Base-by-base conservation (phyloP, 2,113 vertebrate species). In the Corythoichthys haematopterus region DNA sequence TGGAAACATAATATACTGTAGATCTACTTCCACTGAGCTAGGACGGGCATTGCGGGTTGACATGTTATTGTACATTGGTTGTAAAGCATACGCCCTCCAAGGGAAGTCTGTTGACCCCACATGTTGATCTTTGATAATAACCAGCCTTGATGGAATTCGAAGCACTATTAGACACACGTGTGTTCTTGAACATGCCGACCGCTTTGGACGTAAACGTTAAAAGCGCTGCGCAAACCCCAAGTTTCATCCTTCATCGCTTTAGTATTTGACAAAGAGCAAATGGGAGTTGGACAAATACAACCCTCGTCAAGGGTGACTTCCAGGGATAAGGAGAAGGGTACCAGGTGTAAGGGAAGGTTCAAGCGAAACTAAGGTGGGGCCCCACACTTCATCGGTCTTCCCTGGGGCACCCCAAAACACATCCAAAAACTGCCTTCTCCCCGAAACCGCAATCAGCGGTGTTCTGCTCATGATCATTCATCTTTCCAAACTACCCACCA, bases 341-440 rank as follows among this genome's bases (percentile, higher is more conserved):
- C 65, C 55, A 52, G 40, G 50, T 40, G 72, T 55, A 33, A 55
- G 50, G 46, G 1, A 51, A 65, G 75, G 60, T 47, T 47, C 46
- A 47, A 12, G 48, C 4, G 15, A 12, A 55, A 55, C 35, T 2
- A 38, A 68, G 64, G 52, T 60, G 6, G 7, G 28, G 14, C 28
- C 74, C 61, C 37, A 74, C 55, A 82, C 74, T 72, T 77, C 70
- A 84, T 85, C 63, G 63, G 77, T 81, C 82, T 79, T 77, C 35
- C 16, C 14, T 51, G 40, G 35, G 12, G 70, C 7, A 45, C 70
- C 66, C 7, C 5, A 47, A 73, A 78, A 55, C 51, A 36, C 12
- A 3, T 60, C 43, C 37, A 57, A 37, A 43, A 55, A 11, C n/a
- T 50, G 36, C 69, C 46, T 68, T 70, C 53, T 63, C 28, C 51